A percentile compares a stretch with the other conserved stretches of the same genome.
Evolutionary conservation across 2,113 vertebrate species (phyloP).

Genomic region (Ailuropoda melanoleuca): DNA sequence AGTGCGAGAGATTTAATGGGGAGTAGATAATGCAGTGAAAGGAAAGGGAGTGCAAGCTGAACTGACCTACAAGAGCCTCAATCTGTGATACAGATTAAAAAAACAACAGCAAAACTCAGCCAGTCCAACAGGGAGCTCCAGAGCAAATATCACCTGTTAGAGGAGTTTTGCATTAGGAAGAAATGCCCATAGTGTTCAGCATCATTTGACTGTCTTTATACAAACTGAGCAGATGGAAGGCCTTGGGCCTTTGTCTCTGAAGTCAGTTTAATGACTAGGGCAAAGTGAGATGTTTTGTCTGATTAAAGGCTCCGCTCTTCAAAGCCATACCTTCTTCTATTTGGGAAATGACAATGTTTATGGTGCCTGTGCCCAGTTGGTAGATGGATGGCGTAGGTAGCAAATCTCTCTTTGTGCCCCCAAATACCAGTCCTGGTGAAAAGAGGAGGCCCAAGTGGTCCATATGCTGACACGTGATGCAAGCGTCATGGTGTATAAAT

Average conservation of each 20-base stretch:
- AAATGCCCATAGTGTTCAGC: not conserved
- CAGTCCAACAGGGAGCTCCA: not conserved
- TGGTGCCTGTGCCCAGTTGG: slow-evolving; percentile 37
- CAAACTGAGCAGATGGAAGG: slow-evolving; percentile 66
- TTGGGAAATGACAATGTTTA: slow-evolving; percentile 72
- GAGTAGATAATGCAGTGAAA: not conserved
- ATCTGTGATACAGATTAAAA: not conserved
- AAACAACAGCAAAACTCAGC: not conserved
- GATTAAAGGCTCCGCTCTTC: slow-evolving; percentile 73
- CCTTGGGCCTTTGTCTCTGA: slow-evolving; percentile 78
- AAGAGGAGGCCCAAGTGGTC: not conserved
- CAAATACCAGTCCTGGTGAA: not conserved
- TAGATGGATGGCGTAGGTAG: not conserved
- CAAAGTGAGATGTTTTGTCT: slow-evolving; percentile 74
- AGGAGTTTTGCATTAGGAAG: not conserved
- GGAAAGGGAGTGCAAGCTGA: not conserved
- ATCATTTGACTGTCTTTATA: slow-evolving; percentile 69
- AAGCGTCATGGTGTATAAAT: not conserved
- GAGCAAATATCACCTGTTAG: not conserved
- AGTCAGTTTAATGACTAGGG: slow-evolving; percentile 74
- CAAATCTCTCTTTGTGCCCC: not conserved
- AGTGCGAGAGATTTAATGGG: not conserved
- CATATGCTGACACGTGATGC: not conserved
- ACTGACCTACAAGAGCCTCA: not conserved
- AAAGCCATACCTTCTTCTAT: slow-evolving; percentile 72